Conservation (phyloP, 2,113 vertebrate genomes). For the Vulpes ferrilata region DNA sequence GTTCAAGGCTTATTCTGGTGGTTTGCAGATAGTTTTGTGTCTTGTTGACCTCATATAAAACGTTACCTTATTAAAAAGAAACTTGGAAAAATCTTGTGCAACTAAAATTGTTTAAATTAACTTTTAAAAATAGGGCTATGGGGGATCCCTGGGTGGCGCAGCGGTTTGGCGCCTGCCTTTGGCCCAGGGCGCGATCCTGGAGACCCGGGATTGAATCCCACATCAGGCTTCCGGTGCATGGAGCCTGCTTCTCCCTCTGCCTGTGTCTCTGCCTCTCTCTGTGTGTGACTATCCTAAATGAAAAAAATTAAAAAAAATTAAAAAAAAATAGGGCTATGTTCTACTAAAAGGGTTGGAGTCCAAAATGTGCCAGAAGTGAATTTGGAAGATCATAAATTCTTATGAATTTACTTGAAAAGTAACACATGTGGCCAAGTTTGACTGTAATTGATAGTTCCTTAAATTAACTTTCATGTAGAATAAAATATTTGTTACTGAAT, state of each 20-base stretch:
- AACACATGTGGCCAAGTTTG: not conserved
- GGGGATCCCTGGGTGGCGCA: too few species aligned
- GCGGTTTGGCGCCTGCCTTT: too few species aligned
- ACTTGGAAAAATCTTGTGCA: not conserved
- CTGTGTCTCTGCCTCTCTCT: too few species aligned
- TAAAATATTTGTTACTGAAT: not conserved
- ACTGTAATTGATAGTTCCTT: not conserved
- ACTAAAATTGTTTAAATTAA: not conserved
- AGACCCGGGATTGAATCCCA: too few species aligned
- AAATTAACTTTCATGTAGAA: not conserved
- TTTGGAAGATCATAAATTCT: conserved; percentile 1
- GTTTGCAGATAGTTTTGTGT: conserved; percentile 24
- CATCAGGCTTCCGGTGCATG: too few species aligned
- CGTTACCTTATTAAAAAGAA: not conserved
- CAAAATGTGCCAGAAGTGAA: not conserved
- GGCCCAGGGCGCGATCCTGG: too few species aligned
- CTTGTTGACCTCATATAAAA: not conserved
- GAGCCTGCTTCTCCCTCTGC: too few species aligned
- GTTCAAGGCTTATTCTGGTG: conserved; percentile 7
- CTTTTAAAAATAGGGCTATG: not conserved
- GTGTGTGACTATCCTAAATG: too few species aligned
- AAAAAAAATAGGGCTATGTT: not conserved
- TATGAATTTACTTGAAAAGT: not conserved
- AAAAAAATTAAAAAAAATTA: too few species aligned
- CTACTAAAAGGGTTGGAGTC: not conserved